Conservation (phyloP, 1,140 invertebrate genomes). For the Cotesia glomerata region DNA sequence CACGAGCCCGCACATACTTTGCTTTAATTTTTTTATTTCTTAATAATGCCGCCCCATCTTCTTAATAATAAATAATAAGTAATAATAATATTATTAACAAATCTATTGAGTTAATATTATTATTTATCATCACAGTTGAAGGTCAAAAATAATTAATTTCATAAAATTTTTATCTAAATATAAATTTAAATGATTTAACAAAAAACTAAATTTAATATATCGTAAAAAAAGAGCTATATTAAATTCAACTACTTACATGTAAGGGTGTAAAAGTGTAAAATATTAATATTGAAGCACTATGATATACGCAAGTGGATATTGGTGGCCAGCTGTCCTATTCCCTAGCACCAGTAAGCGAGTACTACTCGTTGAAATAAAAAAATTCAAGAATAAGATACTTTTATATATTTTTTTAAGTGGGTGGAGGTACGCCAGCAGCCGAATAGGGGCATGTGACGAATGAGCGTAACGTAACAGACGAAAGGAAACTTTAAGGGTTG, state of each 20-base stretch:
- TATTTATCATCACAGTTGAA: too few species aligned
- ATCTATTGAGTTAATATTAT: too few species aligned
- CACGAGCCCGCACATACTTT: slow-evolving; percentile 9
- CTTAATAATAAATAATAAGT: too few species aligned
- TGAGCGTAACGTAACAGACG: slow-evolving; percentile 6
- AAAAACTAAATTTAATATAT: slow-evolving; percentile 46
- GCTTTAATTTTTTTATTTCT: neutral
- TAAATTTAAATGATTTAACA: too few species aligned
- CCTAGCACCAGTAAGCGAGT: slow-evolving; percentile 22
- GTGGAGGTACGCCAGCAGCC: slow-evolving; percentile 4
- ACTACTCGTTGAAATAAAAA: slow-evolving; percentile 19
- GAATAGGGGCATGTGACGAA: slow-evolving; percentile 30
- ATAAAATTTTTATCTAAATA: too few species aligned
- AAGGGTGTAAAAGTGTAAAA: slow-evolving; percentile 45
- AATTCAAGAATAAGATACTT: neutral
- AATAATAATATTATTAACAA: too few species aligned
- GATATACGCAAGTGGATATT: slow-evolving; percentile 60
- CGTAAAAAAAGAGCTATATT: slow-evolving; percentile 45
- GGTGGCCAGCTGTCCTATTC: slow-evolving; percentile 60
- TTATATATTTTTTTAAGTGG: slow-evolving; percentile 6
- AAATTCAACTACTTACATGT: slow-evolving; percentile 4
- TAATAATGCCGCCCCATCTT: neutral
- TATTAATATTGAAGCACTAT: slow-evolving; percentile 59
- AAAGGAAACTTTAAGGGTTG: slow-evolving; percentile 28
- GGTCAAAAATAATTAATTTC: too few species aligned